Conservation (phyloP, 2,888 invertebrate species). For the Brassicogethes aeneus region DNA sequence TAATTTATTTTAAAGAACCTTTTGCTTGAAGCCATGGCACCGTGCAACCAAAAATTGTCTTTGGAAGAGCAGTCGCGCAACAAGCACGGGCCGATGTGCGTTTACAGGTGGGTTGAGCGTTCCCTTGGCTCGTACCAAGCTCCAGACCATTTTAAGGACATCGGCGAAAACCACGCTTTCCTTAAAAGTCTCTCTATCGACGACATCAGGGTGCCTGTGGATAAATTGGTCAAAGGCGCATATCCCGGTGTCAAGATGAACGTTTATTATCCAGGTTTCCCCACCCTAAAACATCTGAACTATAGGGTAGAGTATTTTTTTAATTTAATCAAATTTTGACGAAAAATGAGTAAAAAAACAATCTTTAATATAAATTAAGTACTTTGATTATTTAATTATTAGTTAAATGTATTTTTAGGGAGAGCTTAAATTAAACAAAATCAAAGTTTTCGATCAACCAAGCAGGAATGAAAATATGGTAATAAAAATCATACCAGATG, state of each 20-base stretch:
- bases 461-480: conserved; percentile 80
- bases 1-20: conserved; percentile 41
- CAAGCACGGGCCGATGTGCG: conserved; percentile 76
- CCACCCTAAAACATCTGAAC: conserved; percentile 77
- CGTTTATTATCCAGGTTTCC: conserved; percentile 83
- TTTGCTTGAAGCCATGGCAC: conserved; percentile 68
- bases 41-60: conserved; percentile 55
- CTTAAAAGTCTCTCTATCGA: conserved; percentile 45
- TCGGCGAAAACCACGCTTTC: conserved; percentile 50
- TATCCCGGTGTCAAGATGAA: conserved; percentile 58
- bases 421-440: conserved; percentile 54
- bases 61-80: conserved; percentile 68
- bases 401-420: conserved; percentile 24
- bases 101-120: conserved; percentile 58
- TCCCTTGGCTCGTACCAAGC: conserved; percentile 51
- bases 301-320: conserved; percentile 53
- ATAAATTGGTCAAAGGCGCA: conserved; percentile 59
- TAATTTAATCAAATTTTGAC: too few relatives aligned
- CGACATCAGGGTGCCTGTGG: conserved; percentile 50
- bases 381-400: too few relatives aligned
- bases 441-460: conserved; percentile 82
- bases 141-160: conserved; percentile 54
- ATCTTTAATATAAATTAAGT: neutral
- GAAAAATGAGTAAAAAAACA: neutral
- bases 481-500: conserved; percentile 49